A percentile compares a stretch with the other conserved stretches of the same genome.
These are phyloP conservation scores for Falcaria lacertinaria DNA, from an alignment of 2,888 invertebrate genomes.

Conservation along the genomic window DNA sequence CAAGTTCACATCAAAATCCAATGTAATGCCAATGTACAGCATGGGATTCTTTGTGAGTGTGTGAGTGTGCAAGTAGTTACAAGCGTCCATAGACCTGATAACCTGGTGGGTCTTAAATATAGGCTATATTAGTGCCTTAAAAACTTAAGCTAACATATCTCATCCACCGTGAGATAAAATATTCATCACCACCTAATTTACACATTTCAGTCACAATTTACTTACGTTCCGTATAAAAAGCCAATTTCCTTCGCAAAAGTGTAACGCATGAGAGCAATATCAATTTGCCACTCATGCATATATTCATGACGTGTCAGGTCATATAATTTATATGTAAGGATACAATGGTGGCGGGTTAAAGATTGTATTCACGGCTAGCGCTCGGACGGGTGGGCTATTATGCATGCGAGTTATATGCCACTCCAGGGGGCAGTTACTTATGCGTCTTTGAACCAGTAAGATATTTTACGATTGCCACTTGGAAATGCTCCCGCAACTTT, in stretches of 20 bases:
- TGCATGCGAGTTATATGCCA: conserved; percentile 65
- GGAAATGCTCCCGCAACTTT: not conserved
- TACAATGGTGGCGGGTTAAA: conserved; percentile 61
- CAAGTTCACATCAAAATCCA: too few relatives aligned
- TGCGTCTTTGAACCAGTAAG: conserved; percentile 49
- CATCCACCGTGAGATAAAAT: conserved; percentile 4
- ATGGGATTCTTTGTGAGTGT: too few relatives aligned
- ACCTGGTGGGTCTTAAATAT: too few relatives aligned
- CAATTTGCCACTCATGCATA: conserved; percentile 76
- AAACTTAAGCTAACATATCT: too few relatives aligned
- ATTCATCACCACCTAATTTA: conserved; percentile 64
- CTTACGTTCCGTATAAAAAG: conserved; percentile 49
- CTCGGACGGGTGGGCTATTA: conserved; percentile 43
- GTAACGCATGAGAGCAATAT: conserved; percentile 70
- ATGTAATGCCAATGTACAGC: too few relatives aligned
- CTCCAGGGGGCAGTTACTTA: conserved; percentile 75
- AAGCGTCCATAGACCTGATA: too few relatives aligned
- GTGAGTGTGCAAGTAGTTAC: too few relatives aligned
- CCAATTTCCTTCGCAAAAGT: conserved; percentile 35
- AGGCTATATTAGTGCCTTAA: too few relatives aligned
- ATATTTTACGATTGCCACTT: conserved; percentile 2
- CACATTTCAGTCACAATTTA: conserved; percentile 70
- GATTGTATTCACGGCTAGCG: conserved; percentile 35
- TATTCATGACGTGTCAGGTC: conserved; percentile 73
- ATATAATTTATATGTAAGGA: conserved; percentile 78